Conservation (phyloP, 2,888 invertebrate species). For the Adineta ricciae region DNA sequence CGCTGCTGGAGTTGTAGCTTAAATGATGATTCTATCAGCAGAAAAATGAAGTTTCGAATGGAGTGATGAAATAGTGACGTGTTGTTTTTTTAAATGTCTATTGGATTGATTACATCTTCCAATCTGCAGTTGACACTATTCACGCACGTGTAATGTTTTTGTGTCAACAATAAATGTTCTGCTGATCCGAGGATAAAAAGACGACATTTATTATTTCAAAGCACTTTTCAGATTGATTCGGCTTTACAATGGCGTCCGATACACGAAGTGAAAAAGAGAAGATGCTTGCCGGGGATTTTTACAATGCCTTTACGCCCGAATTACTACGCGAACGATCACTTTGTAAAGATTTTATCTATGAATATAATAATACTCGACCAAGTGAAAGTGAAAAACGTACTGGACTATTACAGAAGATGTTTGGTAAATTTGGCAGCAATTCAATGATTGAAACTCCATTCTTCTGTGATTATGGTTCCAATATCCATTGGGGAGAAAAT, state of each 20-base stretch:
- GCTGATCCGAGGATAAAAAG: no score
- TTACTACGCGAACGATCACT: slow-evolving; percentile 6
- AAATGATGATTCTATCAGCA: no score
- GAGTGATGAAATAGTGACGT: no score
- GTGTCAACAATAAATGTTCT: no score
- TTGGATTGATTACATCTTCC: no score
- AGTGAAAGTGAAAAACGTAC: neutral
- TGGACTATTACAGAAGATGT: neutral
- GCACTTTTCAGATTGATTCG: no score
- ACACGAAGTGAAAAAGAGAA: slow-evolving; percentile 23
- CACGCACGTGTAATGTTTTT: no score
- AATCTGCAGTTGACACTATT: no score
- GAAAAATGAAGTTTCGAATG: no score
- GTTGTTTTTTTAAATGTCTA: no score
- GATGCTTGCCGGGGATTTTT: slow-evolving; percentile 24
- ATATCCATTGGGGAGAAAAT: slow-evolving; percentile 23
- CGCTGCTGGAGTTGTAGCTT: no score
- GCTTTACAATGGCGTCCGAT: neutral
- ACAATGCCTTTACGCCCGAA: slow-evolving; percentile 20
- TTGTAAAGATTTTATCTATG: slow-evolving; percentile 5
- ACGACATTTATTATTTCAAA: no score
- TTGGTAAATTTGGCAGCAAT: neutral
- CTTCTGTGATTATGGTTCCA: slow-evolving; percentile 29
- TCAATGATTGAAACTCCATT: slow-evolving; percentile 27
- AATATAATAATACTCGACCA: slow-evolving; percentile 19